A percentile compares a stretch with the other conserved stretches of the same genome.
These are phyloP conservation scores for Chlorops oryzae DNA, from an alignment of 1,140 invertebrate genomes.

Conservation along the genomic window DNA sequence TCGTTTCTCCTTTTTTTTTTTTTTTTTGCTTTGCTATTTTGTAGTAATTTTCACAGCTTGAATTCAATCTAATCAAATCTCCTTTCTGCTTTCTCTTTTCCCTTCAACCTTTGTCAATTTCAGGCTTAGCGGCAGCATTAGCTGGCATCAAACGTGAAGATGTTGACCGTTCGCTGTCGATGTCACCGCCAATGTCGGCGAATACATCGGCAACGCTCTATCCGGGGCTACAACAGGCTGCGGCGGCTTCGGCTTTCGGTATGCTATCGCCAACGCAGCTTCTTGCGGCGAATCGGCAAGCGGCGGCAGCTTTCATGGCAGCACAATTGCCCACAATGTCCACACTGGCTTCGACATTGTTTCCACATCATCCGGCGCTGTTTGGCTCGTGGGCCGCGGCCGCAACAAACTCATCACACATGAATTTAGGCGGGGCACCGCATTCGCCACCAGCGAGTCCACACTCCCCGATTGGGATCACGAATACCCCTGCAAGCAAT, in stretches of 20 bases:
- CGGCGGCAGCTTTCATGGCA: slow-evolving; percentile 48
- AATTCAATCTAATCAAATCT: not conserved
- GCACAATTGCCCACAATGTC: slow-evolving; percentile 42
- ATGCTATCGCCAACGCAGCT: slow-evolving; percentile 53
- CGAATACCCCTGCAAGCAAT: slow-evolving; percentile 16
- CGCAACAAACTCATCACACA: slow-evolving; percentile 38
- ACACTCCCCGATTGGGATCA: slow-evolving; percentile 30
- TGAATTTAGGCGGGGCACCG: slow-evolving; percentile 36
- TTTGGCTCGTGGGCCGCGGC: slow-evolving; percentile 50
- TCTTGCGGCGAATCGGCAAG: slow-evolving; percentile 52
- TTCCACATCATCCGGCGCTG: slow-evolving; percentile 51
- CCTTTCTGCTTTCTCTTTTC: slow-evolving; percentile 11
- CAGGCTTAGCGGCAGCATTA: slow-evolving; percentile 49
- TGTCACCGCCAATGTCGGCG: slow-evolving; percentile 43
- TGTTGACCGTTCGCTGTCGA: slow-evolving; percentile 42
- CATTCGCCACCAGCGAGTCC: slow-evolving; percentile 42
- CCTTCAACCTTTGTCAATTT: slow-evolving; percentile 21
- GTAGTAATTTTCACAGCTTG: not conserved
- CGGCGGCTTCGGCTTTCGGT: slow-evolving; percentile 48
- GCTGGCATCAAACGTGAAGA: slow-evolving; percentile 47
- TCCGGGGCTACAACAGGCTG: slow-evolving; percentile 44
- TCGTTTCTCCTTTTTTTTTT: too few relatives aligned
- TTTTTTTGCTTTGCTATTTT: too few relatives aligned
- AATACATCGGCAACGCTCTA: slow-evolving; percentile 44
- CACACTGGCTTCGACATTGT: slow-evolving; percentile 43